Evolutionary conservation across 2,888 invertebrate genomes (phyloP).

Genomic region (Diloba caeruleocephala): DNA sequence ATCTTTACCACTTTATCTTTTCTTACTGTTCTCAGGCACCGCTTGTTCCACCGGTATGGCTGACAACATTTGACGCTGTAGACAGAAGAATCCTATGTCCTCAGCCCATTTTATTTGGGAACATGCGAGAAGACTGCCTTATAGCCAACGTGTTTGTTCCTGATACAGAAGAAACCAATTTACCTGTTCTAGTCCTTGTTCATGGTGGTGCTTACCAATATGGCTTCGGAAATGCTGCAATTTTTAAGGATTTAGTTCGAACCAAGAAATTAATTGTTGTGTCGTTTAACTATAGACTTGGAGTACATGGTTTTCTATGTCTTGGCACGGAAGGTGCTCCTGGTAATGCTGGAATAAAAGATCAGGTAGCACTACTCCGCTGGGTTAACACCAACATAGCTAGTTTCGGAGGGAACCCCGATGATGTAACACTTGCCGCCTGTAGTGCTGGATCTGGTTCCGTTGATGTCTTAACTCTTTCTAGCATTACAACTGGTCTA

Average conservation of each 20-base stretch:
- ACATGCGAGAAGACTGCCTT: conserved; percentile 69
- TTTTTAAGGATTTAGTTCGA: conserved; percentile 57
- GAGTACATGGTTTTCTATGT: conserved; percentile 68
- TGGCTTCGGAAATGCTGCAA: conserved; percentile 64
- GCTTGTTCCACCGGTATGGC: conserved; percentile 61
- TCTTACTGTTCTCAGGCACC: conserved; percentile 59
- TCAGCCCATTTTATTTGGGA: conserved; percentile 35
- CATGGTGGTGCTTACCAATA: conserved; percentile 79
- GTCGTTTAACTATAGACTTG: conserved; percentile 71
- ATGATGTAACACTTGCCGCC: conserved; percentile 70
- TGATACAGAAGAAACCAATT: conserved; percentile 58
- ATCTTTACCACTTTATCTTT: neutral
- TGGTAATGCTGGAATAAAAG: conserved; percentile 78
- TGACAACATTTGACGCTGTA: conserved; percentile 58
- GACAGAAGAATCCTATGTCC: conserved; percentile 58
- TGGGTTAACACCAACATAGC: conserved; percentile 72
- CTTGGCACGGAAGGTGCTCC: conserved; percentile 71
- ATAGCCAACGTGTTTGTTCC: conserved; percentile 72
- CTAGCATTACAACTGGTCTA: conserved; percentile 63
- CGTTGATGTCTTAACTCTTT: conserved; percentile 68
- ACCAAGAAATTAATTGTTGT: conserved; percentile 64
- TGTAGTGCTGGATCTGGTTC: conserved; percentile 71
- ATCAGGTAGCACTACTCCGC: conserved; percentile 68
- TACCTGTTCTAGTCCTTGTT: conserved; percentile 76
- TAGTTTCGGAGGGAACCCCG: conserved; percentile 72